Percentiles rank a stretch among this genome's conserved stretches.
Evolutionary conservation across 1,140 invertebrate genomes (phyloP).

Genomic region (Geopemphigus sp.): DNA sequence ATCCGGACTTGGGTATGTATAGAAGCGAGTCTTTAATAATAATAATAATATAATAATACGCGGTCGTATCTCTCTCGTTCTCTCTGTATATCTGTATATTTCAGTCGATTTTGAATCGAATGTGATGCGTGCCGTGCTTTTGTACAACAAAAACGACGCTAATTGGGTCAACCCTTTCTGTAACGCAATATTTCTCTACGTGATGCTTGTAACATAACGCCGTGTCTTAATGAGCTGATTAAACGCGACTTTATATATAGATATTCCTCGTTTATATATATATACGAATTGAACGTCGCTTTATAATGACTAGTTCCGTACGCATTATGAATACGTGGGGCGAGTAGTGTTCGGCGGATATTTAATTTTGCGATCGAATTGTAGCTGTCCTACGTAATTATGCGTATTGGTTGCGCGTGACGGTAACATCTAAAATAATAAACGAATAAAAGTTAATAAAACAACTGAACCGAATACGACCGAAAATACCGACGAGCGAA

Average conservation of each 20-base stretch:
- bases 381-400: background rate
- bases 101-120: constrained; percentile 7
- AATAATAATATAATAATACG: too few species aligned
- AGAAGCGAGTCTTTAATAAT: background rate
- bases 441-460: too few species aligned
- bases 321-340: too few species aligned
- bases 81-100: too few species aligned
- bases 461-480: too few species aligned
- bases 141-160: constrained; percentile 30
- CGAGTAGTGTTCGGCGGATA: too few species aligned
- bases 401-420: too few species aligned
- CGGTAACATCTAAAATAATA: too few species aligned
- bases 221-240: constrained; percentile 47
- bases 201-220: constrained; percentile 35
- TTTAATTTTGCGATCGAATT: constrained; percentile 19
- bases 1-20: background rate
- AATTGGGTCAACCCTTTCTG: constrained; percentile 47
- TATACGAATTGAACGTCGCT: background rate
- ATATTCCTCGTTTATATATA: background rate
- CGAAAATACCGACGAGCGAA: too few species aligned
- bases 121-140: background rate
- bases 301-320: background rate
- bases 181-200: constrained; percentile 35
- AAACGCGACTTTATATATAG: constrained; percentile 3
- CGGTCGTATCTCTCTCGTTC: too few species aligned